Conservation (phyloP, 2,113 vertebrate genomes). For the Clarias macrocephalus region DNA sequence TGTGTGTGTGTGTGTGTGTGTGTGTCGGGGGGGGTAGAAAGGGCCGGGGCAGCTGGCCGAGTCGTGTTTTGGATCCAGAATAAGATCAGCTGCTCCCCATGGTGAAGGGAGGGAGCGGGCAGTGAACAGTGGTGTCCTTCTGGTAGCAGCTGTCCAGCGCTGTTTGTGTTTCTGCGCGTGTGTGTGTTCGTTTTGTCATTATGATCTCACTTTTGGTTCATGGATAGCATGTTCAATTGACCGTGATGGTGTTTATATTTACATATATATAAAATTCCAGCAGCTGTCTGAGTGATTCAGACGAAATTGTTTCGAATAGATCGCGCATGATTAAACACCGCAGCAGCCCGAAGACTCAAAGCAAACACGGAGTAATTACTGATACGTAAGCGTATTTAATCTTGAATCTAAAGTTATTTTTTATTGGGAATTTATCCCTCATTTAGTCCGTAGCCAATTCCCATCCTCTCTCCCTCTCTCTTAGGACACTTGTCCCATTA, state of each 20-base stretch:
- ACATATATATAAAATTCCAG: background rate
- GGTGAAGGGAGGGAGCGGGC: constrained; percentile 6
- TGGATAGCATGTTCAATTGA: constrained; percentile 3
- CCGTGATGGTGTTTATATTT: background rate
- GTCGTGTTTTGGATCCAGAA: constrained; percentile 18
- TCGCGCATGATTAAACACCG: background rate
- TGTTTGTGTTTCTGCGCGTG: constrained; percentile 8
- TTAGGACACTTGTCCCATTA: too few species aligned
- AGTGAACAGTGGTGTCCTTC: constrained; percentile 28
- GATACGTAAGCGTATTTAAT: background rate
- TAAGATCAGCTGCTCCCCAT: constrained; percentile 24
- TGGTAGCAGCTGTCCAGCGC: constrained; percentile 25
- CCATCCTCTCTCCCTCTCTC: too few species aligned
- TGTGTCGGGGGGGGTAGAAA: background rate
- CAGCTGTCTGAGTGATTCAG: background rate
- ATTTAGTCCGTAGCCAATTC: too few species aligned
- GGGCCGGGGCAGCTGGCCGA: constrained; percentile 19
- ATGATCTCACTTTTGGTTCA: constrained; percentile 24
- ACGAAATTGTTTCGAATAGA: background rate
- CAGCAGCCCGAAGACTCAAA: background rate
- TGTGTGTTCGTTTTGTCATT: constrained; percentile 3
- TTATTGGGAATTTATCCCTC: too few species aligned
- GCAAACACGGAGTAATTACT: constrained; percentile 9
- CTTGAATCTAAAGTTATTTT: too few species aligned
- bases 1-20: background rate